phyloP scores from a whole-genome alignment of 2,888 invertebrate species.

The Hyposoter dolosus region DNA sequence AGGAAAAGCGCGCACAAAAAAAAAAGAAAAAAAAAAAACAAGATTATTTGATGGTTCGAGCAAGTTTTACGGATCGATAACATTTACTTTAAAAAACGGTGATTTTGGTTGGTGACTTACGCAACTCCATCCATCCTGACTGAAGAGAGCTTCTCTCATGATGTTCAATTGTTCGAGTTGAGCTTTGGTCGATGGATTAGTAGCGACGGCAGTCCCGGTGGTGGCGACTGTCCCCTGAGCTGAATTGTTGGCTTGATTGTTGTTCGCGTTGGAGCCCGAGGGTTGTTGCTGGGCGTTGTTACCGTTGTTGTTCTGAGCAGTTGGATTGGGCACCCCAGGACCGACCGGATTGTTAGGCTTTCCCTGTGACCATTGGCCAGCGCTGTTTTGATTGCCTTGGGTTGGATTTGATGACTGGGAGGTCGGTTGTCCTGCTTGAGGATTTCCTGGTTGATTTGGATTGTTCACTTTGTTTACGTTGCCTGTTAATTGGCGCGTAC shows the following conservation, averaged over 20 bases:
- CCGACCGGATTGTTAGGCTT: slow-evolving; percentile 81
- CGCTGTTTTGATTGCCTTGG: slow-evolving; percentile 80
- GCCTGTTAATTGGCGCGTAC: slow-evolving; percentile 67
- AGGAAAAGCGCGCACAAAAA: no score
- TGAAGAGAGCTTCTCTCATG: slow-evolving; percentile 96
- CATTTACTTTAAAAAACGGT: no score
- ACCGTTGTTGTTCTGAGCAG: slow-evolving; percentile 81
- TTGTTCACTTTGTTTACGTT: slow-evolving; percentile 84
- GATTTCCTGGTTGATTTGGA: slow-evolving; percentile 85
- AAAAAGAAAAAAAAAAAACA: no score
- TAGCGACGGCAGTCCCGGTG: slow-evolving; percentile 85
- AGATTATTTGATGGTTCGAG: no score
- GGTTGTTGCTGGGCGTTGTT: slow-evolving; percentile 78
- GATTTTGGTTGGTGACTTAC: slow-evolving; percentile 86
- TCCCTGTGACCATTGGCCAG: slow-evolving; percentile 82
- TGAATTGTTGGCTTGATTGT: slow-evolving; percentile 78
- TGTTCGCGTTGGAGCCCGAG: slow-evolving; percentile 79
- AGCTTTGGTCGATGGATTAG: slow-evolving; percentile 89
- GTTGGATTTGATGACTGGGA: slow-evolving; percentile 84
- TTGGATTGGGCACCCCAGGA: slow-evolving; percentile 78
- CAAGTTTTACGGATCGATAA: no score
- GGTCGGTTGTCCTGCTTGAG: slow-evolving; percentile 85
- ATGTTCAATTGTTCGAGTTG: slow-evolving; percentile 95
- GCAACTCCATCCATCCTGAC: slow-evolving; percentile 97
- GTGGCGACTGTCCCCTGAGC: slow-evolving; percentile 75